Percentiles rank a stretch among this genome's conserved stretches.
These are phyloP conservation scores for Periophthalmus magnuspinnatus DNA, from an alignment of 2,797 vertebrate genomes.

Conservation along the genomic window DNA sequence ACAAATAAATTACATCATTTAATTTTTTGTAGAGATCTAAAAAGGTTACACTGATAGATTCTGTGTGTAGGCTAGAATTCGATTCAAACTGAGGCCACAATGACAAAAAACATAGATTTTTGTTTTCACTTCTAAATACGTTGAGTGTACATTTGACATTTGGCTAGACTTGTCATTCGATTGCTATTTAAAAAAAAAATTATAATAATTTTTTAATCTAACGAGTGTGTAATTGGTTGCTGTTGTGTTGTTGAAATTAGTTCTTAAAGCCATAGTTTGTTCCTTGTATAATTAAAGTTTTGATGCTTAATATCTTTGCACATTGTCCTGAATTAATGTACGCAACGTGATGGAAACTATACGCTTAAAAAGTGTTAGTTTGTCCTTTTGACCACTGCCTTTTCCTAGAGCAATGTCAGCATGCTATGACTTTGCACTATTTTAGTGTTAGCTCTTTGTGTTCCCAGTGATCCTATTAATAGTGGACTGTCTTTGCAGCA, in stretches of 20 bases:
- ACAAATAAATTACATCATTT: neutral
- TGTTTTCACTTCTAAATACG: neutral
- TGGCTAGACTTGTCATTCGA: too few species aligned
- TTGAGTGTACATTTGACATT: too few species aligned
- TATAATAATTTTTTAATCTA: too few species aligned
- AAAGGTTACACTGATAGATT: neutral
- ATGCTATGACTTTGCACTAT: slow-evolving; percentile 42
- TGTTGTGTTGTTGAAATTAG: neutral
- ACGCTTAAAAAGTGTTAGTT: slow-evolving; percentile 15
- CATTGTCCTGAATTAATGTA: neutral
- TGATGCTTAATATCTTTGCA: neutral
- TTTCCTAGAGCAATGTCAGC: slow-evolving; percentile 29
- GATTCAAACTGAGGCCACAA: neutral
- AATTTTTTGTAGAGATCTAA: neutral
- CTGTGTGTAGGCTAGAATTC: slow-evolving; percentile 9
- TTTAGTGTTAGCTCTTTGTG: slow-evolving; percentile 21
- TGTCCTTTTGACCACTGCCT: slow-evolving; percentile 11
- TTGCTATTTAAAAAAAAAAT: too few species aligned
- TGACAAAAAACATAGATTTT: neutral
- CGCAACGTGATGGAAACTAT: slow-evolving; percentile 19
- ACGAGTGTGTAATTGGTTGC: neutral
- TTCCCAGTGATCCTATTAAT: slow-evolving; percentile 31
- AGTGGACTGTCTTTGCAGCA: slow-evolving; percentile 11
- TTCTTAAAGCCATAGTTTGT: neutral
- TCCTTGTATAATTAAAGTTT: neutral